phyloP scores from a whole-genome alignment of 2,888 invertebrate genomes.

The Agriopis leucophaearia region DNA sequence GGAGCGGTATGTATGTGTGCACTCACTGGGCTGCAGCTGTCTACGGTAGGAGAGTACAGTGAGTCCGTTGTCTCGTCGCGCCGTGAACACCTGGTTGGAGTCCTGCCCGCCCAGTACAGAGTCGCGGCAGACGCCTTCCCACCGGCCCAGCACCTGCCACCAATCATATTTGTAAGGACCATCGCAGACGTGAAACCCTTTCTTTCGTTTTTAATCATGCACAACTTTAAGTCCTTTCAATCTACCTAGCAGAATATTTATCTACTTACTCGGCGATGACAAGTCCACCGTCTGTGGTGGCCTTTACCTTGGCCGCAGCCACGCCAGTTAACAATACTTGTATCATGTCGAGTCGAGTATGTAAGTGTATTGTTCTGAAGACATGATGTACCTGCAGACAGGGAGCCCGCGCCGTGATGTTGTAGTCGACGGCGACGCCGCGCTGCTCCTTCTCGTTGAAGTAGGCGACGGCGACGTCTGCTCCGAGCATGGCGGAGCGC shows the following conservation, averaged over 20 bases:
- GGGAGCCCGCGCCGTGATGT: conserved; percentile 88
- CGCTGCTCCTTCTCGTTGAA: conserved; percentile 88
- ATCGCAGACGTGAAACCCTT: too few species aligned
- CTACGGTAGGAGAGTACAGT: conserved; percentile 93
- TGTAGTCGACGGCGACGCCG: conserved; percentile 93
- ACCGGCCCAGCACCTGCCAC: conserved; percentile 92
- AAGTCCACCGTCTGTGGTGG: too few species aligned
- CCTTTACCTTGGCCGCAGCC: too few species aligned
- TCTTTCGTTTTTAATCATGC: too few species aligned
- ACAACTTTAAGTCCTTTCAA: too few species aligned
- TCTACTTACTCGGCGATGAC: too few species aligned
- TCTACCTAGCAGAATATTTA: too few species aligned
- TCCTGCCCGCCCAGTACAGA: conserved; percentile 93
- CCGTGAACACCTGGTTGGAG: conserved; percentile 92
- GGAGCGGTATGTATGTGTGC: background rate
- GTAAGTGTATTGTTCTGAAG: too few species aligned
- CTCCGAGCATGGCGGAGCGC: conserved; percentile 92
- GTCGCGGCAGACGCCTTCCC: conserved; percentile 95
- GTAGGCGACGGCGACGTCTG: conserved; percentile 93
- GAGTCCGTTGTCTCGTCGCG: conserved; percentile 90
- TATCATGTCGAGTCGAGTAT: too few species aligned
- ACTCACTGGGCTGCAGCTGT: conserved; percentile 89
- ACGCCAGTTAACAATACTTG: too few species aligned
- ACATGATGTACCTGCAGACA: conserved; percentile 20
- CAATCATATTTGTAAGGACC: background rate